Base-by-base conservation (phyloP, 64 coral and sea anemone species). In the Cladopsammia gracilis region DNA sequence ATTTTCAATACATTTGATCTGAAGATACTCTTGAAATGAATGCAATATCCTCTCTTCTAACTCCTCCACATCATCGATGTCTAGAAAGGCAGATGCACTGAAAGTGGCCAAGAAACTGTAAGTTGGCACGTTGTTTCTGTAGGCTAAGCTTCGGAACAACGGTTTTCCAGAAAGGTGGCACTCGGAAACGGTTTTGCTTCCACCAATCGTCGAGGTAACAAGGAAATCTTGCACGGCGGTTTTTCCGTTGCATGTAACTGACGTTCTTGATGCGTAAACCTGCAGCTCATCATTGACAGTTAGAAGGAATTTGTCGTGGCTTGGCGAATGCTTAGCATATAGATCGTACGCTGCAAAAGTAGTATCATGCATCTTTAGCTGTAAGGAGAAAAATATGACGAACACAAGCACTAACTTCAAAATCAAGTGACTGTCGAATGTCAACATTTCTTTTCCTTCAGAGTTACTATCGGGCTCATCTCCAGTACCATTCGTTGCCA, bases 81-180 rank as follows among this genome's bases (percentile, higher is more conserved):
- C 80, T 3, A 67, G 43, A 68, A 84, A 13, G 20, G 23, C 0
- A 20, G 61, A 16, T 3, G 44, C 44, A 67, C 3, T 67, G 45
- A 11, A 68, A 49, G 26, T 15, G 9, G 16, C 80, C n/a, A 84
- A 2, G n/a, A 68, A 47, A 10, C 45, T 50, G 20, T 43, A 19
- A 5, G 10, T 45, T 51, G 45, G 45, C 19, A 25, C 46, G 15
- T 64, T 67, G 4, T 20, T 68, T 12, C 64, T 84, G 9, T 3
- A 67, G 15, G 80, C 44, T 16, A 84, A 46, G 48, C 80, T 67
- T 67, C 62, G 50, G 62, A 48, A 84, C 18, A 84, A 65, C 16
- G 62, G 61, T 0, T 49, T 20, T 7, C 14, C 61, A 18, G 10
- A 44, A 25, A 5, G 7, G 4, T 47, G 34, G 43, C 42, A 0